Base-by-base conservation (phyloP, 2,113 vertebrate genomes). In the Columbina picui region DNA sequence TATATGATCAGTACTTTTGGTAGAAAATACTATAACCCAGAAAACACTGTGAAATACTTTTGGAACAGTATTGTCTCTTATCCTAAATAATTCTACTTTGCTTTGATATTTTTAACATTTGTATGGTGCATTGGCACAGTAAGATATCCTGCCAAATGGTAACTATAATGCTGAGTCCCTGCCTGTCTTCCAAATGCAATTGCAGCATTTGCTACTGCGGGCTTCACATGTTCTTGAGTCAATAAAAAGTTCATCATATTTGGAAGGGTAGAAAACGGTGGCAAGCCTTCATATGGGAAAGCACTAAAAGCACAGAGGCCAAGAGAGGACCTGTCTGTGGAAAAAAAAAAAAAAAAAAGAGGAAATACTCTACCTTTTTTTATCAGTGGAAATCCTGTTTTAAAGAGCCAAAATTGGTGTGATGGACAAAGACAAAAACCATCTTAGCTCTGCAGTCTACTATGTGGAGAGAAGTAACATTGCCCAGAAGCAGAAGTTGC, bases 401-500 rank as follows among this genome's bases (percentile, higher is more conserved):
- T 36, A 27, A 53, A 65, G 23, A 73, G 25, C 30, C 25, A 64
- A 20, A 82, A 32, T 29, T 52, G 23, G 10, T 63, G 29, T 20
- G 29, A 26, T 68, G 36, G 39, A 71, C 29, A 81, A 57, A 87
- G 50, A 52, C 13, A 38, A 23, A 59, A 67, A 79, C 22, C 5
- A 15, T 17, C 30, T 65, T 47, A 73, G 29, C 32, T 47, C 43
- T 89, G 22, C 8, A 52, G 7, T 60, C 68, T 61, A 45, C 30
- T 60, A 0, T 19, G 14, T 63, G 22, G n/a, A 70, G 39, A 29
- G 38, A 5, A 71, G 17, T 18, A 22, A n/a, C 1, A 1, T 47
- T 64, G 34, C 36, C 26, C n/a, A 36, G 39, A 23, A 57, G 27
- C 53, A 88, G 17, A 52, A 88, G 57, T 36, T 68, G 57, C 21